Percentiles rank a stretch among this genome's conserved stretches.
These are phyloP conservation scores for Lepus oiostolus DNA, from an alignment of 2,797 vertebrate species.

Conservation along the genomic window DNA sequence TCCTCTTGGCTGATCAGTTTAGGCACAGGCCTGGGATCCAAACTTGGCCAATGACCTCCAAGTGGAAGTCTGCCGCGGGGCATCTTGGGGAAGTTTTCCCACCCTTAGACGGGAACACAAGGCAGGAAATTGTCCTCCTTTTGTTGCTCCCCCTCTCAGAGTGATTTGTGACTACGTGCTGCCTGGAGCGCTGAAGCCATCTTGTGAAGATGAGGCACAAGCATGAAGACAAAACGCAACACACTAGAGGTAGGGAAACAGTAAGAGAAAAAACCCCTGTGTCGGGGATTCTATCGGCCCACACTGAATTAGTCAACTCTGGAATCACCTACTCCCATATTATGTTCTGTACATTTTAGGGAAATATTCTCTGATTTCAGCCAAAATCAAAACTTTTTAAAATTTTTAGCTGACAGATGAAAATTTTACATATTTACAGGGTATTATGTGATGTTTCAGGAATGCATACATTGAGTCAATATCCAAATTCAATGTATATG, in stretches of 20 bases:
- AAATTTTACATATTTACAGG: no score
- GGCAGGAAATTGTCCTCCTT: neutral
- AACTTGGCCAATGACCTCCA: conserved; percentile 31
- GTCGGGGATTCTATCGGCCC: neutral
- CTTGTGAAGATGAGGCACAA: conserved; percentile 42
- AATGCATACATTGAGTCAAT: no score
- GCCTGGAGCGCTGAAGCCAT: conserved; percentile 47
- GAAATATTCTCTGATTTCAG: neutral
- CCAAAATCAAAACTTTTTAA: neutral
- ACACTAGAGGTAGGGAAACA: neutral
- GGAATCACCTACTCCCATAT: neutral
- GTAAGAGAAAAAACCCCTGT: neutral
- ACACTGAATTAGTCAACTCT: conserved; percentile 26
- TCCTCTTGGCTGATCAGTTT: neutral
- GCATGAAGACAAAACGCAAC: conserved; percentile 32
- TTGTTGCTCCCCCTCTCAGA: neutral
- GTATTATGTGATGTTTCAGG: no score
- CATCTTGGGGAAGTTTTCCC: conserved; percentile 25
- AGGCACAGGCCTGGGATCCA: conserved; percentile 1
- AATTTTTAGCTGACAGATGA: no score
- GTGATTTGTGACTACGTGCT: conserved; percentile 28
- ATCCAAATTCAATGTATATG: no score
- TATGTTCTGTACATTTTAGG: neutral
- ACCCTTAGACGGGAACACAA: conserved; percentile 33
- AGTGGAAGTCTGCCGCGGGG: neutral